Evolutionary conservation across 2,888 invertebrate species (phyloP).

Genomic region (Brachyptera risi): DNA sequence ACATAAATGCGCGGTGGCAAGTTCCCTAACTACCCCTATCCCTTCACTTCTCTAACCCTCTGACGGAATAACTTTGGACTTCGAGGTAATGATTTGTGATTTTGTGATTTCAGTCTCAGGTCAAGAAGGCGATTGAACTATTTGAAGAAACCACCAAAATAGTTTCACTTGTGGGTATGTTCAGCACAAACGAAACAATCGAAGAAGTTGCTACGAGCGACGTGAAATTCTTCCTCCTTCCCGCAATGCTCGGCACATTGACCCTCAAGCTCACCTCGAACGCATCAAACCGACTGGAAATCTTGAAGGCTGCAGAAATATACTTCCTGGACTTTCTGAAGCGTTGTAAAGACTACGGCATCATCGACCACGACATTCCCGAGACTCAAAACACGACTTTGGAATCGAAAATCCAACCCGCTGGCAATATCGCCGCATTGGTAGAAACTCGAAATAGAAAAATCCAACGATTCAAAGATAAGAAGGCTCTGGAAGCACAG

Average conservation of each 20-base stretch:
- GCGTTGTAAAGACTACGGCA: conserved; percentile 74
- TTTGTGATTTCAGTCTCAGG: conserved; percentile 55
- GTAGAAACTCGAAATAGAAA: neutral
- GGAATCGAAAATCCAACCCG: conserved; percentile 36
- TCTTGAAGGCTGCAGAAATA: conserved; percentile 71
- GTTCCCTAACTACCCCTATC: no score
- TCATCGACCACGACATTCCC: conserved; percentile 56
- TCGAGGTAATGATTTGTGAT: conserved; percentile 31
- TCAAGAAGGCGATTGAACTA: conserved; percentile 64
- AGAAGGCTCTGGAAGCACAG: conserved; percentile 8
- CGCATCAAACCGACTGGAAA: conserved; percentile 63
- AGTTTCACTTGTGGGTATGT: conserved; percentile 75
- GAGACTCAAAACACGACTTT: no score
- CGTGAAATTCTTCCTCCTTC: conserved; percentile 78
- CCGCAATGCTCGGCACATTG: conserved; percentile 76
- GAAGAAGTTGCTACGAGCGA: conserved; percentile 83
- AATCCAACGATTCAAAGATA: conserved; percentile 15
- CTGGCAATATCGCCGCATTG: neutral
- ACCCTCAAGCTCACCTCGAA: conserved; percentile 64
- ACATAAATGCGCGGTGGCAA: no score
- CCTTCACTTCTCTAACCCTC: neutral
- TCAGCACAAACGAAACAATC: conserved; percentile 79
- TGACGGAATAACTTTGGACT: conserved; percentile 9
- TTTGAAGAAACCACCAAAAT: conserved; percentile 79
- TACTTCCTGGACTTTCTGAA: conserved; percentile 84